Evolutionary conservation across 1,140 invertebrate species (phyloP).

Genomic region (Ceratina calcarata): DNA sequence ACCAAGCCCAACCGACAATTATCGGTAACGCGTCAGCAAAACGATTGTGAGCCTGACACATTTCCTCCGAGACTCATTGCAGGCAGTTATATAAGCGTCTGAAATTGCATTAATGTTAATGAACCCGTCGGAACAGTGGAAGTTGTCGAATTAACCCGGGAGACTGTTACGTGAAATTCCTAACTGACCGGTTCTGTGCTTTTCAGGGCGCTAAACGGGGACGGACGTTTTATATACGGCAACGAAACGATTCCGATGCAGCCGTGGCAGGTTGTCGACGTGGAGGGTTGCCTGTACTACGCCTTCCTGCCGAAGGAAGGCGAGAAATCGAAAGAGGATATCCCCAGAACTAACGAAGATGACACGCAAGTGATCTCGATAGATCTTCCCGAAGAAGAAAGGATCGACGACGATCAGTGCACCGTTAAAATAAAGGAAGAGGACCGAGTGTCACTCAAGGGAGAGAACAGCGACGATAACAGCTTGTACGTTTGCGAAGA

Average conservation of each 20-base stretch:
- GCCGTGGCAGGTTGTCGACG: conserved; percentile 72
- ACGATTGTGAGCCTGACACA: no score
- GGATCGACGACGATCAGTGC: conserved; percentile 25
- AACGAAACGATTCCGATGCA: conserved; percentile 71
- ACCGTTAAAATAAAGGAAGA: conserved; percentile 61
- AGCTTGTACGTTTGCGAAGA: conserved; percentile 72
- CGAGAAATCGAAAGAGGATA: background rate
- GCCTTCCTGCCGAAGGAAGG: conserved; percentile 63
- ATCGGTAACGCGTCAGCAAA: no score
- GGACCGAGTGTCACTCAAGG: background rate
- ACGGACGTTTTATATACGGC: conserved; percentile 68
- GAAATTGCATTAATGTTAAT: no score
- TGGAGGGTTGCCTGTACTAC: conserved; percentile 70
- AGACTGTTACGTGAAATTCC: background rate
- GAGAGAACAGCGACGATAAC: conserved; percentile 15
- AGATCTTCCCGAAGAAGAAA: background rate
- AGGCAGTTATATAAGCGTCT: no score
- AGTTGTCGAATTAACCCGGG: background rate
- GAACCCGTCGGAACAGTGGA: no score
- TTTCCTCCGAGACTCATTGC: no score
- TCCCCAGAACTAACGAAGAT: background rate
- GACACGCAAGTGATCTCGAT: background rate
- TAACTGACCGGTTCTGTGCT: conserved; percentile 55
- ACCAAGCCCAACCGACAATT: no score
- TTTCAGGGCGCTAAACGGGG: conserved; percentile 61